Percentiles rank a stretch among this genome's conserved stretches.
These are phyloP conservation scores for Vireo griseus DNA, from an alignment of 2,797 vertebrate species.

Conservation along the genomic window DNA sequence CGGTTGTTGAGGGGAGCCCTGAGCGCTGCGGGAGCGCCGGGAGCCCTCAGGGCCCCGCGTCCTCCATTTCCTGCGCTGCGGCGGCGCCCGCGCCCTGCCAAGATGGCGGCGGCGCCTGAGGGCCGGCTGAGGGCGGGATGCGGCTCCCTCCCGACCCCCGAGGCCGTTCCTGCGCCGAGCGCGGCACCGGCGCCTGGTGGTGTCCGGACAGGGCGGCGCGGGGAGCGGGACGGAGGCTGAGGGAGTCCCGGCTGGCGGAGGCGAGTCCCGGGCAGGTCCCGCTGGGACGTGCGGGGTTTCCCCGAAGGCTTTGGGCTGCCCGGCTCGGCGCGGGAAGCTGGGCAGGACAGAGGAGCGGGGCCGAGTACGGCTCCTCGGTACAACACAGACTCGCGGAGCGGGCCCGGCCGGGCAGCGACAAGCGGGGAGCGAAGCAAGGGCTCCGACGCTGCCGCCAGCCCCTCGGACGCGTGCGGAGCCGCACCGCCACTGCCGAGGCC, in stretches of 20 bases:
- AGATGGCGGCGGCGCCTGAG: neutral
- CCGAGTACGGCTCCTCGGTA: neutral
- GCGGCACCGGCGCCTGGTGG: too few species aligned
- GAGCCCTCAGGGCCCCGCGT: neutral
- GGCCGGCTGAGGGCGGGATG: neutral
- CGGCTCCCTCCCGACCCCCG: neutral
- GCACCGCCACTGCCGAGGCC: too few species aligned
- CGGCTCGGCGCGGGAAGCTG: too few species aligned
- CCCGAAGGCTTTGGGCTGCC: too few species aligned
- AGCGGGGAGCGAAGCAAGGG: neutral
- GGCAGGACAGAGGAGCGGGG: neutral
- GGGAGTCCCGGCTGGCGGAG: neutral
- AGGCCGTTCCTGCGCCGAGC: accelerated
- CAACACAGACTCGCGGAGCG: neutral
- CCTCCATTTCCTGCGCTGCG: neutral
- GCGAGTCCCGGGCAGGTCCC: too few species aligned
- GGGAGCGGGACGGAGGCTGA: neutral
- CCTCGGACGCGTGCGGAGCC: accelerated
- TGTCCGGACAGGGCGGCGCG: neutral
- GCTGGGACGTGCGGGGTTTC: too few species aligned
- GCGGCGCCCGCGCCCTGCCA: neutral
- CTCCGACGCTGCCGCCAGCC: neutral
- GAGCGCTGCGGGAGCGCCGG: neutral
- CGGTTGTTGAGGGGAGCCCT: accelerated
- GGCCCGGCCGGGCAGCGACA: neutral